Percentiles rank a stretch among this genome's conserved stretches.
phyloP scores from a whole-genome alignment of 2,888 invertebrate genomes.

The Auanema freiburgensis region DNA sequence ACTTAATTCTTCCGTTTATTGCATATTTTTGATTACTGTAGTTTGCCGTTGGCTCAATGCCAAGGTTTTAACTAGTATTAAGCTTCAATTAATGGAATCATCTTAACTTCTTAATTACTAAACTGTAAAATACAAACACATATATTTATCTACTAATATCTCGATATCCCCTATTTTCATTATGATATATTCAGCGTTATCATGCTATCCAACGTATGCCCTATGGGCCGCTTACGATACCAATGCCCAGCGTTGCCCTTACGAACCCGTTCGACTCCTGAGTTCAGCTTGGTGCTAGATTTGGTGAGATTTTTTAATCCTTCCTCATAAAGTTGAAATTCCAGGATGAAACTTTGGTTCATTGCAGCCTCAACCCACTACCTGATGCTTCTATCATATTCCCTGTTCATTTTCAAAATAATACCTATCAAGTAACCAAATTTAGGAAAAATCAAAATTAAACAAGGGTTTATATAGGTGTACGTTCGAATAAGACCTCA shows the following conservation, averaged over 20 bases:
- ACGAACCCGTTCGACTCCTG: constrained; percentile 87
- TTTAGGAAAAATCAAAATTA: neutral
- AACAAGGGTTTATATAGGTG: constrained; percentile 66
- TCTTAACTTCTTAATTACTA: too few species aligned
- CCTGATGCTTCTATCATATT: constrained; percentile 90
- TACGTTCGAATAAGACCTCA: constrained; percentile 86
- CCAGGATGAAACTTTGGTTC: constrained; percentile 90
- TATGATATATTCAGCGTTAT: constrained; percentile 70
- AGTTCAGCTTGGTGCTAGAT: constrained; percentile 78
- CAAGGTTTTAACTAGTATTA: too few species aligned
- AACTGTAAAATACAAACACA: neutral
- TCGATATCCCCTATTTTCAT: too few species aligned
- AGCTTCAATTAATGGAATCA: too few species aligned
- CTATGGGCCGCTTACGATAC: constrained; percentile 76
- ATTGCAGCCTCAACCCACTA: constrained; percentile 87
- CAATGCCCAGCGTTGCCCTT: constrained; percentile 76
- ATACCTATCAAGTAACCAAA: constrained; percentile 75
- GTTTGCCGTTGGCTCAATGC: too few species aligned
- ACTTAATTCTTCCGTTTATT: constrained; percentile 1
- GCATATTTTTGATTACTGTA: neutral
- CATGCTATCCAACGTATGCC: constrained; percentile 87
- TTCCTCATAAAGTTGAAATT: constrained; percentile 16
- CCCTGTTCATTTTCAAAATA: constrained; percentile 87
- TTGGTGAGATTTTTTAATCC: constrained; percentile 74
- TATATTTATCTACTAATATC: too few species aligned